Percentiles rank a stretch among this genome's conserved stretches.
Conservation (phyloP, 1,140 invertebrate genomes). For the Heterodera carotae region DNA sequence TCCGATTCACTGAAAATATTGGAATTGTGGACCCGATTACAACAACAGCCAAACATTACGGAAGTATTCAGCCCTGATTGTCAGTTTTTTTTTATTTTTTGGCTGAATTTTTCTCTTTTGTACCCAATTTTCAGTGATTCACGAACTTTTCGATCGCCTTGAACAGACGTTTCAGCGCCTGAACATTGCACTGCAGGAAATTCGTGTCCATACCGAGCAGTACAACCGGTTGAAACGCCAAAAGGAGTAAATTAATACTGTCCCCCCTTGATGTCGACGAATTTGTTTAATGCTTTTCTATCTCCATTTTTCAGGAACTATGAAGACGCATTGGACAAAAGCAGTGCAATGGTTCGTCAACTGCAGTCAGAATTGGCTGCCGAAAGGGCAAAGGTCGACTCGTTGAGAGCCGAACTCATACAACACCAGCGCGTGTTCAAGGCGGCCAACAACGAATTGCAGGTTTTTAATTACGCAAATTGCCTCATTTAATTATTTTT, state of each 20-base stretch:
- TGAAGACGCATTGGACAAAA: constrained; percentile 10
- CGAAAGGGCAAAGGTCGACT: constrained; percentile 5
- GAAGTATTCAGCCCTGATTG: neutral
- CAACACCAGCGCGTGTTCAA: constrained; percentile 14
- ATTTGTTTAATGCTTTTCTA: constrained; percentile 3
- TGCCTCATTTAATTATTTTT: neutral
- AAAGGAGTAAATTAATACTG: neutral
- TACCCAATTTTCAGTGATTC: neutral
- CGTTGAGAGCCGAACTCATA: constrained; percentile 10
- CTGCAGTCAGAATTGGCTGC: neutral
- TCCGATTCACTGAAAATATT: neutral
- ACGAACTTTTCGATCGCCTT: neutral
- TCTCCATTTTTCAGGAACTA: constrained; percentile 18
- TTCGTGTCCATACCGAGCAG: neutral
- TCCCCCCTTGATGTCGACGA: neutral
- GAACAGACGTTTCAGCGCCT: neutral
- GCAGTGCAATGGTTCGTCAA: neutral
- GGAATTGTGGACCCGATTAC: constrained; percentile 1
- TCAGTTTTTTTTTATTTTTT: neutral
- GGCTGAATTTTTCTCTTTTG: neutral
- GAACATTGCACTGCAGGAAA: constrained; percentile 8
- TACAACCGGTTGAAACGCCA: constrained; percentile 17
- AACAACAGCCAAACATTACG: neutral
- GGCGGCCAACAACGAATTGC: constrained; percentile 9
- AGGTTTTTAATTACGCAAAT: constrained; percentile 22